These are phyloP conservation scores for Chaenodraco wilsoni DNA, from an alignment of 2,797 vertebrate genomes.

Conservation along the genomic window DNA sequence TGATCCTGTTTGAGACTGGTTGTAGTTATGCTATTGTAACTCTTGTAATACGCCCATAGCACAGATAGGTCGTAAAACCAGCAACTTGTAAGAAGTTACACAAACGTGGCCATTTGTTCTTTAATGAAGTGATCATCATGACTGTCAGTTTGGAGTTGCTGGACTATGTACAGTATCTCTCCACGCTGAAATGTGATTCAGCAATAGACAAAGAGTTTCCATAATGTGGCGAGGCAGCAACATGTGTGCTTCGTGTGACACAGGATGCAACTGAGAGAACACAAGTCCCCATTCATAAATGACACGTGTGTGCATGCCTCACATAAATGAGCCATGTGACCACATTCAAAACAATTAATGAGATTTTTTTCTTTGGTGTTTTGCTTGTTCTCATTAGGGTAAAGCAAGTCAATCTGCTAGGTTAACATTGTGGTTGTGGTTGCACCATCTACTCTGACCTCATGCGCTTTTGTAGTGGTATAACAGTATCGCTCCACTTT, in stretches of 20 bases:
- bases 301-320: not conserved
- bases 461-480: not conserved
- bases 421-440: not conserved
- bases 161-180: slow-evolving; percentile 30
- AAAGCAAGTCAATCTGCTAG: not conserved
- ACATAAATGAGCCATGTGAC: not conserved
- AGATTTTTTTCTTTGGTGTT: not conserved
- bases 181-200: not conserved
- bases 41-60: not conserved
- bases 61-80: not conserved
- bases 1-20: slow-evolving; percentile 6
- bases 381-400: not conserved
- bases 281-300: slow-evolving; percentile 17
- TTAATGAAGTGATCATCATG: slow-evolving; percentile 13
- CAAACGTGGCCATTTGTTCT: not conserved
- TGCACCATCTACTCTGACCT: not conserved
- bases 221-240: slow-evolving; percentile 31
- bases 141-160: slow-evolving; percentile 13
- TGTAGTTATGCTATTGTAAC: not conserved
- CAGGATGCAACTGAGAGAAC: slow-evolving; percentile 24
- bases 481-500: not conserved
- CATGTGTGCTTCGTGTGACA: slow-evolving; percentile 31
- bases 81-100: not conserved
- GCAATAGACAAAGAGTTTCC: slow-evolving; percentile 22
- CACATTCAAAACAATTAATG: not conserved